Conservation (phyloP, 2,888 invertebrate species). For the Thumatha senex region DNA sequence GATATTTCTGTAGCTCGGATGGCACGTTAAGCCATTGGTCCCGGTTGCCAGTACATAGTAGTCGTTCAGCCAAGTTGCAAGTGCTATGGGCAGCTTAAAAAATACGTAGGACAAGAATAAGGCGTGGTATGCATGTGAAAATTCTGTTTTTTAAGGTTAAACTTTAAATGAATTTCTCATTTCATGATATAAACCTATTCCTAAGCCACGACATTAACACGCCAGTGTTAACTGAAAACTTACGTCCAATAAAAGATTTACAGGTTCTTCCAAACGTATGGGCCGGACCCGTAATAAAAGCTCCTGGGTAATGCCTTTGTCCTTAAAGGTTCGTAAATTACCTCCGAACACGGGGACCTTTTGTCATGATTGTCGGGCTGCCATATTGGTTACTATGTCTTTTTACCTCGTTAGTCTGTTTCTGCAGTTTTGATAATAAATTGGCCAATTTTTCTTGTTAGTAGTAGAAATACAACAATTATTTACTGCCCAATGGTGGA, state of each 20-base stretch:
- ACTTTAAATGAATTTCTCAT: too few species aligned
- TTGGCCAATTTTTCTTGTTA: slow-evolving; percentile 7
- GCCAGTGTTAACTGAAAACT: slow-evolving; percentile 9
- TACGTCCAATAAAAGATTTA: slow-evolving; percentile 49
- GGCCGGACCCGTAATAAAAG: slow-evolving; percentile 39
- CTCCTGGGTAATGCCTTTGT: slow-evolving; percentile 36
- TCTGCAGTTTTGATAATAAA: slow-evolving; percentile 30
- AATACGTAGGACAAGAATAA: too few species aligned
- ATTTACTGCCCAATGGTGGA: not conserved
- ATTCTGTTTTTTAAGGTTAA: too few species aligned
- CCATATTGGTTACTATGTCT: slow-evolving; percentile 33
- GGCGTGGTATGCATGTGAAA: too few species aligned
- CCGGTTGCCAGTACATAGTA: too few species aligned
- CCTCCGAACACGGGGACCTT: slow-evolving; percentile 40
- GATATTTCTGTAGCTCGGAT: too few species aligned
- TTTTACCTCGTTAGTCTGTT: slow-evolving; percentile 26
- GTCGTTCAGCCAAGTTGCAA: too few species aligned
- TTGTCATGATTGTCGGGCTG: slow-evolving; percentile 47
- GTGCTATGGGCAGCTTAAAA: too few species aligned
- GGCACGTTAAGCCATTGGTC: too few species aligned
- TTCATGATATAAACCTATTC: too few species aligned
- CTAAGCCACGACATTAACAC: too few species aligned
- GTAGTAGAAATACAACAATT: not conserved
- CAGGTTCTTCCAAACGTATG: slow-evolving; percentile 43
- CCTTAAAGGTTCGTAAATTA: slow-evolving; percentile 50